Evolutionary conservation across 1,140 invertebrate genomes (phyloP).

Genomic region (Neotoxoptera formosana): DNA sequence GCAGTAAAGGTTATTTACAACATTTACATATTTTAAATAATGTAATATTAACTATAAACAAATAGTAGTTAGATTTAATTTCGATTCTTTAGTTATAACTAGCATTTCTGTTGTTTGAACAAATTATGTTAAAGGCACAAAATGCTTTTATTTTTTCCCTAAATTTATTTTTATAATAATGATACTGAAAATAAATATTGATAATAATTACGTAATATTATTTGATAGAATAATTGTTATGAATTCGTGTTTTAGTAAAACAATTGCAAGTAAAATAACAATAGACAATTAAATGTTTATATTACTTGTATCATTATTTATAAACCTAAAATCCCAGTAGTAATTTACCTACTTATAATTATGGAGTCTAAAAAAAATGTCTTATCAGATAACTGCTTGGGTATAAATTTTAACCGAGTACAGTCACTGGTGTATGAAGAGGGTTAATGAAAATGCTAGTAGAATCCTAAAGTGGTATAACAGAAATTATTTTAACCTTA

Average conservation of each 20-base stretch:
- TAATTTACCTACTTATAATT: background rate
- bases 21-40: background rate
- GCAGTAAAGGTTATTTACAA: too few species aligned
- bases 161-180: background rate
- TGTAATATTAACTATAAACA: background rate
- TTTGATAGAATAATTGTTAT: background rate
- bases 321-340: background rate
- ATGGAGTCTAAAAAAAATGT: background rate
- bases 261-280: background rate
- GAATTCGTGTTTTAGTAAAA: background rate
- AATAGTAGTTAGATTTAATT: background rate
- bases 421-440: constrained; percentile 17
- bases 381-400: background rate
- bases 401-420: background rate
- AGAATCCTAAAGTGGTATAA: constrained; percentile 2
- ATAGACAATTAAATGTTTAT: background rate
- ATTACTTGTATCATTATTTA: background rate
- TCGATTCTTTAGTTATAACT: background rate
- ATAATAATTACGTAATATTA: background rate
- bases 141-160: background rate
- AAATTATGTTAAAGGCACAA: background rate
- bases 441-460: background rate
- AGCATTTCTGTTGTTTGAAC: background rate
- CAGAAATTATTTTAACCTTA: constrained; percentile 36
- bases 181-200: background rate